Conservation (phyloP, 1,140 invertebrate species). For the Heliothis virescens region DNA sequence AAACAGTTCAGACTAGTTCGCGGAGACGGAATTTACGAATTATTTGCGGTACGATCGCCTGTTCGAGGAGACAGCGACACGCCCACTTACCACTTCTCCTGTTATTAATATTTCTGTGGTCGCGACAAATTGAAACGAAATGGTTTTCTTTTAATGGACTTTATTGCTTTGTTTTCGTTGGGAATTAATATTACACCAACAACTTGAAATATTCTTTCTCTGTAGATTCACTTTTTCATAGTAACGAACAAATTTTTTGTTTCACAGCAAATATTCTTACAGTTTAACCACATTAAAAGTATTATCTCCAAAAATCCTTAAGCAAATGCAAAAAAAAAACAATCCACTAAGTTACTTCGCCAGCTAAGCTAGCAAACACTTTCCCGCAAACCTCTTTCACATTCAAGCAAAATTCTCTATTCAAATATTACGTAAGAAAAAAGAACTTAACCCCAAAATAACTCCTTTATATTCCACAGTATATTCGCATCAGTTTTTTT, state of each 20-base stretch:
- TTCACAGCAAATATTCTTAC: too few species aligned
- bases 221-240: too few species aligned
- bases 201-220: too few species aligned
- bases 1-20: too few species aligned
- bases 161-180: background rate
- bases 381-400: background rate
- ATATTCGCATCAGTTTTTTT: background rate
- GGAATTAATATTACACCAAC: background rate
- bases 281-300: too few species aligned
- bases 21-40: too few species aligned
- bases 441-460: background rate
- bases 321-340: background rate
- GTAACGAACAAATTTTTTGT: too few species aligned
- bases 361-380: slow-evolving; percentile 1
- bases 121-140: slow-evolving; percentile 1
- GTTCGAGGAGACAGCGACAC: too few species aligned
- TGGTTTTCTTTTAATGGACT: slow-evolving; percentile 4
- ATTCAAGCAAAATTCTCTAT: slow-evolving; percentile 13
- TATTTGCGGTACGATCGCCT: too few species aligned
- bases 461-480: background rate
- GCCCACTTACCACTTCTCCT: too few species aligned
- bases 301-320: too few species aligned
- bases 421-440: slow-evolving; percentile 13
- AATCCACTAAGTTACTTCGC: background rate
- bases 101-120: too few species aligned